Evolutionary conservation across 2,888 invertebrate species (phyloP).

Genomic region (Trissolcus brochymenae): DNA sequence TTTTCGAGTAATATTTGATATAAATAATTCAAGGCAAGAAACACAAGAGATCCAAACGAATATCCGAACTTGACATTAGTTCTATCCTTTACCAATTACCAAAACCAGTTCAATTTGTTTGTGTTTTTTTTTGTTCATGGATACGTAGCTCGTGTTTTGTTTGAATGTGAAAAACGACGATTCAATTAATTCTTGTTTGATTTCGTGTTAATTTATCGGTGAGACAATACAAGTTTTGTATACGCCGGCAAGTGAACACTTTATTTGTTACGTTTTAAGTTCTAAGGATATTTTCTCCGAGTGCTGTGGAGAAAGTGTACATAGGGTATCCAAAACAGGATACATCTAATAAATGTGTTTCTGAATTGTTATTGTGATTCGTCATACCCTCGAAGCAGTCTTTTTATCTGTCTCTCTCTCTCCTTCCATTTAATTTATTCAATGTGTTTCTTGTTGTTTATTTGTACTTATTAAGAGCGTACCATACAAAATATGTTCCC

Average conservation of each 20-base stretch:
- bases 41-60: conserved; percentile 11
- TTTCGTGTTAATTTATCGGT: conserved; percentile 31
- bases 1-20: conserved; percentile 5
- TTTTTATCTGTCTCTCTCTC: no score
- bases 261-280: conserved; percentile 29
- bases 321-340: conserved; percentile 58
- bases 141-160: conserved; percentile 6
- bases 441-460: neutral
- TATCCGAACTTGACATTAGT: no score
- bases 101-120: no score
- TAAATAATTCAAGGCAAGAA: conserved; percentile 2
- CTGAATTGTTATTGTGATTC: conserved; percentile 67
- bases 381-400: conserved; percentile 23
- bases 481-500: no score
- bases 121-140: no score
- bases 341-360: conserved; percentile 73
- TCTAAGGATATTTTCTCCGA: conserved; percentile 33
- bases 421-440: neutral
- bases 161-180: conserved; percentile 3
- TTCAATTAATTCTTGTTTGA: neutral
- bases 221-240: conserved; percentile 32
- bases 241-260: conserved; percentile 12
- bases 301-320: conserved; percentile 55
- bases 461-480: no score
- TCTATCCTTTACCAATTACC: no score